Evolutionary conservation across 2,888 invertebrate genomes (phyloP), one percentile per base, ranked within the genome.

Genomic region (Malachius bipustulatus): DNA sequence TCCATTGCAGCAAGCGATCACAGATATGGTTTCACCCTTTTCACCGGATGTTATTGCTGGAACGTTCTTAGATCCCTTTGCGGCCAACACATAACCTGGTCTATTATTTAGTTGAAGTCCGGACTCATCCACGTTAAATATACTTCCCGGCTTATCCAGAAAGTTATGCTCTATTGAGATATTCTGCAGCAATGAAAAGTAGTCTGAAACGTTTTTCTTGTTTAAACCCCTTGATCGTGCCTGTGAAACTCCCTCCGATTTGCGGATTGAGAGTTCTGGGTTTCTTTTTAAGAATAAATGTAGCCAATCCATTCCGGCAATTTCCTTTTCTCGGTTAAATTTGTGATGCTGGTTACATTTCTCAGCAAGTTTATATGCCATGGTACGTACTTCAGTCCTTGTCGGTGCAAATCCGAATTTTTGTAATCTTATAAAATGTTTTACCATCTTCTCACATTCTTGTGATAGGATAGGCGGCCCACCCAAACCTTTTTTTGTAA

Each of bases 251-350:
- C 29, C 32, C 16, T 16, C 13, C 12, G 32, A 16, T 16, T 31
- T 31, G 12, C 32, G 9, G n/a, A 31, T 12, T 10, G 15, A 10
- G n/a, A 31, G 13, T 16, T 16, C 15, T 8, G n/a, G n/a, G n/a
- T n/a, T n/a, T n/a, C n/a, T n/a, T n/a, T n/a, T n/a, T n/a, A n/a
- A n/a, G n/a, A n/a, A 12, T 9, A 31, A 12, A 12, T 31, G 8
- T 9, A 31, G 16, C 15, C 32, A 31, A 31, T 31, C 32, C 6
- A 31, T 9, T 16, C 32, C 32, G 8, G 32, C 32, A 13, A 31
- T 31, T 31, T 31, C 15, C 15, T 8, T 29, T 29, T 8, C 11
- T 10, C 11, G 8, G 29, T 29, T 29, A 10, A 24, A 24, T 24
- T 24, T 24, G n/a, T 24, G 24, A 8, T 9, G 8, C n/a, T 9